Evolutionary conservation across 2,888 invertebrate genomes (phyloP).

Genomic region (Ceraclea dissimilis): DNA sequence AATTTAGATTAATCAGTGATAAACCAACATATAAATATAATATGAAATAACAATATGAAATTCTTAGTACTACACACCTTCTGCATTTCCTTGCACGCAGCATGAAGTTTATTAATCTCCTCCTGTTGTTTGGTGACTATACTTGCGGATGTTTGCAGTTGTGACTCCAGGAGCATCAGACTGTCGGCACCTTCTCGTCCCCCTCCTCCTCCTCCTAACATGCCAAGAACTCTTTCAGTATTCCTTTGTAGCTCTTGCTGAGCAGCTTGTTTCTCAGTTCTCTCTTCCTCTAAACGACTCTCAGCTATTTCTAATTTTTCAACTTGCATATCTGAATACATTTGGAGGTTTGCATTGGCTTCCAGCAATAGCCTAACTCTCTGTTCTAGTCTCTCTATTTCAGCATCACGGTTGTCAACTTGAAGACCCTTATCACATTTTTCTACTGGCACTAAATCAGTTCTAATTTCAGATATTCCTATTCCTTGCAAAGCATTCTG

Average conservation of each 20-base stretch:
- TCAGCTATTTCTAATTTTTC: constrained; percentile 49
- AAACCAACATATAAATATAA: background rate
- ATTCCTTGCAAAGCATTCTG: constrained; percentile 63
- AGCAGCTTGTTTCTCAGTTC: constrained; percentile 64
- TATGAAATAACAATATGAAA: background rate
- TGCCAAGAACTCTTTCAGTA: constrained; percentile 61
- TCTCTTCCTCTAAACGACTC: constrained; percentile 57
- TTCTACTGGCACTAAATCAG: constrained; percentile 39
- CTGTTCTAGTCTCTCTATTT: constrained; percentile 53
- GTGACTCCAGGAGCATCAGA: constrained; percentile 66
- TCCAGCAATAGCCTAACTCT: constrained; percentile 51
- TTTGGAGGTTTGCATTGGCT: constrained; percentile 55
- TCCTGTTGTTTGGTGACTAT: constrained; percentile 67
- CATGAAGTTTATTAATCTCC: constrained; percentile 65
- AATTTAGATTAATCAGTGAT: background rate
- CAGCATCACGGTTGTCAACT: constrained; percentile 57
- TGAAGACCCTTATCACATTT: constrained; percentile 52
- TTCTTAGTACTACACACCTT: constrained; percentile 45
- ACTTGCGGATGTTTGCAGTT: constrained; percentile 66
- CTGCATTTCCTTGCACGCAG: constrained; percentile 63
- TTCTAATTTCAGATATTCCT: constrained; percentile 33
- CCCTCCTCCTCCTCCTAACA: constrained; percentile 36
- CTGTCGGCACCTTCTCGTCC: constrained; percentile 60
- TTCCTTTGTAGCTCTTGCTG: constrained; percentile 68
- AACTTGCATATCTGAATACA: constrained; percentile 36